phyloP scores from a whole-genome alignment of 2,113 vertebrate genomes.

The Corydoras sp. region DNA sequence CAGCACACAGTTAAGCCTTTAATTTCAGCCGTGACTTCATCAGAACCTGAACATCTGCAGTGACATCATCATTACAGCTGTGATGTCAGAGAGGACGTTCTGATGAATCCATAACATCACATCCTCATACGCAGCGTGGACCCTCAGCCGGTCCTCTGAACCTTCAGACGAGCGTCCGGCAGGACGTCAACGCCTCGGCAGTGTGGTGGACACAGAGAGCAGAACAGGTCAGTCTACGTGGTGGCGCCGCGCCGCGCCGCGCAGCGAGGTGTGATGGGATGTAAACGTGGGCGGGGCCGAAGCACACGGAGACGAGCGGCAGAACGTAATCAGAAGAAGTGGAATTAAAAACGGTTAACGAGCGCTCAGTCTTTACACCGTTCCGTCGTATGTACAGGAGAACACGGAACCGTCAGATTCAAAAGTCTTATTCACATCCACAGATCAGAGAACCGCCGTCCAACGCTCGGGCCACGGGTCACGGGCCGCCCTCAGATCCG shows the following conservation, averaged over 20 bases:
- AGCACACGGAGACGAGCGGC: no score
- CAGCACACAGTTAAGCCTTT: no score
- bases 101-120: no score
- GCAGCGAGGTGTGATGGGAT: background rate
- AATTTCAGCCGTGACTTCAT: no score
- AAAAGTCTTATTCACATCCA: slow-evolving; percentile 10
- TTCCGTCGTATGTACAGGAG: slow-evolving; percentile 35
- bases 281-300: no score
- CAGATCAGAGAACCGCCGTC: slow-evolving; percentile 4
- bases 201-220: background rate
- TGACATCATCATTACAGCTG: no score
- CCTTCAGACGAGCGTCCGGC: no score
- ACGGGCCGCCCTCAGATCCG: slow-evolving; percentile 38
- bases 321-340: background rate
- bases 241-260: background rate
- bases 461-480: background rate
- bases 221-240: background rate
- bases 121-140: no score
- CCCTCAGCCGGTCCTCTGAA: no score
- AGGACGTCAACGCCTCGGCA: no score
- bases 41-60: no score
- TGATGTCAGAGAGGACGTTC: no score
- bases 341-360: slow-evolving; percentile 2
- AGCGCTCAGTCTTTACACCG: slow-evolving; percentile 54
- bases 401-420: background rate